Conservation (phyloP, 2,797 vertebrate species). For the Sebastes jordani region DNA sequence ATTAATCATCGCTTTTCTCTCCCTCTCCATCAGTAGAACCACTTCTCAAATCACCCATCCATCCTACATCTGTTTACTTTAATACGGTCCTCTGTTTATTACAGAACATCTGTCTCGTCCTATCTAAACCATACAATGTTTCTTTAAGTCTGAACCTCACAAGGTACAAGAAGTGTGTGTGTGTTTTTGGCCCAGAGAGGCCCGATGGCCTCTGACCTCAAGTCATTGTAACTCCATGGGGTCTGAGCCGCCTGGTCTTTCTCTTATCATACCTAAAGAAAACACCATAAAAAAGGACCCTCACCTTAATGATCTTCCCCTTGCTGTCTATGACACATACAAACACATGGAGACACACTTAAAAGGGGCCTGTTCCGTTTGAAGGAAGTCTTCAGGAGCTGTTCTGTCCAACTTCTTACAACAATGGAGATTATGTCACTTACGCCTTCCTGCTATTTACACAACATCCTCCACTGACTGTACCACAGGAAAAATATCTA, state of each 20-base stretch:
- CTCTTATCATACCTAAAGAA: slow-evolving; percentile 19
- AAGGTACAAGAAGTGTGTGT: slow-evolving; percentile 4
- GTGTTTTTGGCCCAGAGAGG: slow-evolving; percentile 21
- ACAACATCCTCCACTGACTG: slow-evolving; percentile 2
- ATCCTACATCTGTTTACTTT: neutral
- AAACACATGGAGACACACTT: neutral
- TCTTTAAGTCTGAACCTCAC: neutral
- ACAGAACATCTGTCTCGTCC: neutral
- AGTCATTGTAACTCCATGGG: slow-evolving; percentile 22
- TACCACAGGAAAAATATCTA: neutral
- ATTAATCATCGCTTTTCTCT: slow-evolving; percentile 23
- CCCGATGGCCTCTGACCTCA: slow-evolving; percentile 14
- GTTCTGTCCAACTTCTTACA: slow-evolving; percentile 1
- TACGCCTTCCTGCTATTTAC: slow-evolving; percentile 28
- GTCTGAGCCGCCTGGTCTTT: slow-evolving; percentile 8
- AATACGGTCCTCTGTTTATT: neutral
- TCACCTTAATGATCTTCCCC: slow-evolving; percentile 1
- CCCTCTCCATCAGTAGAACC: neutral
- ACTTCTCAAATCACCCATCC: neutral
- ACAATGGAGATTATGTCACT: slow-evolving; percentile 5
- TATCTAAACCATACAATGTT: slow-evolving; percentile 4
- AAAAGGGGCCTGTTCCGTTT: neutral
- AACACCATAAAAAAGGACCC: slow-evolving; percentile 5
- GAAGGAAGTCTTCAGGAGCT: neutral
- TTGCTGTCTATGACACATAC: neutral